Conservation (phyloP, 2,797 vertebrate genomes). For the Halcyon badia region DNA sequence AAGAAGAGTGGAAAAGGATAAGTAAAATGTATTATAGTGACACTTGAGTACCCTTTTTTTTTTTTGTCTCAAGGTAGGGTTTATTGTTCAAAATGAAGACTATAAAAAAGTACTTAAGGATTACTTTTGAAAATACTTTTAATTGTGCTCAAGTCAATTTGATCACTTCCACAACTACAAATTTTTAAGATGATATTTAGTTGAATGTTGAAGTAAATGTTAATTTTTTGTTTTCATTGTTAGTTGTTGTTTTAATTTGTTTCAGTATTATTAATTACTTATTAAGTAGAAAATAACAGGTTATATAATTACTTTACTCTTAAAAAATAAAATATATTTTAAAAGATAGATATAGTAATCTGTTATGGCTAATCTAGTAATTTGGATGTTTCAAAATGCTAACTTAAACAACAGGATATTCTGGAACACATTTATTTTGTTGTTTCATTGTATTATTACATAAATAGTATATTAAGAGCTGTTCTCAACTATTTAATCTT, state of each 20-base stretch:
- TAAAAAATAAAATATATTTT: background rate
- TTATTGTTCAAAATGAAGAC: background rate
- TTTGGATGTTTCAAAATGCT: background rate
- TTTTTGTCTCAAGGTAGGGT: background rate
- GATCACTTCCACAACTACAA: background rate
- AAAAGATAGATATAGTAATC: background rate
- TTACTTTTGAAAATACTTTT: background rate
- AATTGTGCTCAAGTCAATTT: background rate
- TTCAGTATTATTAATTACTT: background rate
- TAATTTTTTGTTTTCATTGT: background rate
- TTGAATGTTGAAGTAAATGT: background rate
- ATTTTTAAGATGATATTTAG: background rate
- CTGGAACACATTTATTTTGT: background rate
- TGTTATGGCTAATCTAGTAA: background rate
- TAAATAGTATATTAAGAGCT: background rate
- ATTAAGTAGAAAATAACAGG: background rate
- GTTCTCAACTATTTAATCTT: background rate
- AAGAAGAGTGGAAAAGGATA: background rate
- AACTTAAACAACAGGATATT: background rate
- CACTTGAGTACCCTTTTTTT: background rate
- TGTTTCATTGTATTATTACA: background rate
- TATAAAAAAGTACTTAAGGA: background rate
- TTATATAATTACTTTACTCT: background rate
- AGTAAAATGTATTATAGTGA: background rate
- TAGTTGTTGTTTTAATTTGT: background rate